phyloP scores from a whole-genome alignment of 1,140 invertebrate genomes.

The Drosophila grimshawi region DNA sequence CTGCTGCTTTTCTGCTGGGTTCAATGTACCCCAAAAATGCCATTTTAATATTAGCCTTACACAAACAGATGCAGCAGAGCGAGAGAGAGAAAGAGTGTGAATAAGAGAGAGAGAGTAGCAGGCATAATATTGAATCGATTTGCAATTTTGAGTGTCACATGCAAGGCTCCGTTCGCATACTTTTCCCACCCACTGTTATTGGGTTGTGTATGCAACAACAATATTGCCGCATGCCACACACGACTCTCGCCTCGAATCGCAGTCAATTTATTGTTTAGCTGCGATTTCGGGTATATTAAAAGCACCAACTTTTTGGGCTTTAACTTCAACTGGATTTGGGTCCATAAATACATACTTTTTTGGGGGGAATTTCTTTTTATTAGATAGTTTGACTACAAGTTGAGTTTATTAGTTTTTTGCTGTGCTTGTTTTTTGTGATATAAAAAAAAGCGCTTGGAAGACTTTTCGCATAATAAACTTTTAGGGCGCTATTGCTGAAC shows the following conservation, averaged over 20 bases:
- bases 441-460: constrained; percentile 1
- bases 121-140: constrained; percentile 54
- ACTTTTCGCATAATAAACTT: constrained; percentile 74
- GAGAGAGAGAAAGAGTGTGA: constrained; percentile 3
- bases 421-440: constrained; percentile 45
- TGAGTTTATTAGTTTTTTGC: constrained; percentile 63
- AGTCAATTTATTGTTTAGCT: constrained; percentile 52
- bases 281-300: constrained; percentile 54
- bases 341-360: constrained; percentile 2
- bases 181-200: neutral
- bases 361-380: constrained; percentile 6
- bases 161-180: constrained; percentile 20
- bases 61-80: neutral
- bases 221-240: constrained; percentile 20
- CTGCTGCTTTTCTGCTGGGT: constrained; percentile 21
- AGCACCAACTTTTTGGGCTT: neutral
- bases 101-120: neutral
- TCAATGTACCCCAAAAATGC: constrained; percentile 62
- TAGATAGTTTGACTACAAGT: constrained; percentile 48
- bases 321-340: constrained; percentile 66
- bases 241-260: constrained; percentile 20
- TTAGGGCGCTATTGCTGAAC: constrained; percentile 64
- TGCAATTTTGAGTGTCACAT: constrained; percentile 60
- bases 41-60: constrained; percentile 64
- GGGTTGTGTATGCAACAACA: constrained; percentile 38